phyloP scores from a whole-genome alignment of 2,888 invertebrate genomes.

The Polymixis flavicincta region DNA sequence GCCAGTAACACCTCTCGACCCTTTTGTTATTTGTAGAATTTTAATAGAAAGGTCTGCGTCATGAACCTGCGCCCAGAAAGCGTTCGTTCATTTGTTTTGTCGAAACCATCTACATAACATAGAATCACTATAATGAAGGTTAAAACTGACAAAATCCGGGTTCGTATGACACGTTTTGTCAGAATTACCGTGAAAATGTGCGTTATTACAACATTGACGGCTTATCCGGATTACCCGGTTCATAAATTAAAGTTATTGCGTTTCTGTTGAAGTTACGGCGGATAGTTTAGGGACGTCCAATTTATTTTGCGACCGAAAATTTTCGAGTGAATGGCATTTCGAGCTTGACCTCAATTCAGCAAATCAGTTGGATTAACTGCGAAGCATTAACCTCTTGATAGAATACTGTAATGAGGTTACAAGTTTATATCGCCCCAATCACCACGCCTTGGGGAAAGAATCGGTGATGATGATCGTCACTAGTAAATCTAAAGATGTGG shows the following conservation, averaged over 20 bases:
- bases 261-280: constrained; percentile 42
- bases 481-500: background rate
- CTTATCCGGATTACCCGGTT: constrained; percentile 48
- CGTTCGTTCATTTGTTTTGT: constrained; percentile 66
- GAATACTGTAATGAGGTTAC: background rate
- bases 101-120: constrained; percentile 63
- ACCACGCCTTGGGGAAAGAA: background rate
- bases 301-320: constrained; percentile 45
- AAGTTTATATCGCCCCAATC: background rate
- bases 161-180: constrained; percentile 53
- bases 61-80: constrained; percentile 57
- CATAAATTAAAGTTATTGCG: constrained; percentile 53
- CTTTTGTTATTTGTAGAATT: constrained; percentile 88
- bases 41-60: constrained; percentile 84
- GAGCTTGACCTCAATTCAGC: constrained; percentile 30
- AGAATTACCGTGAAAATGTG: constrained; percentile 55
- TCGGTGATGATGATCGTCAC: background rate
- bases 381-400: background rate
- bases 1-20: constrained; percentile 80
- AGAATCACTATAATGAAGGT: constrained; percentile 68
- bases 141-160: constrained; percentile 64
- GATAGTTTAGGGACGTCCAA: constrained; percentile 42
- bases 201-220: constrained; percentile 57
- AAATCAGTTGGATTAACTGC: constrained; percentile 24
- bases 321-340: constrained; percentile 31